Base-by-base conservation (phyloP, 2,113 vertebrate species). In the Damaliscus lunatus region DNA sequence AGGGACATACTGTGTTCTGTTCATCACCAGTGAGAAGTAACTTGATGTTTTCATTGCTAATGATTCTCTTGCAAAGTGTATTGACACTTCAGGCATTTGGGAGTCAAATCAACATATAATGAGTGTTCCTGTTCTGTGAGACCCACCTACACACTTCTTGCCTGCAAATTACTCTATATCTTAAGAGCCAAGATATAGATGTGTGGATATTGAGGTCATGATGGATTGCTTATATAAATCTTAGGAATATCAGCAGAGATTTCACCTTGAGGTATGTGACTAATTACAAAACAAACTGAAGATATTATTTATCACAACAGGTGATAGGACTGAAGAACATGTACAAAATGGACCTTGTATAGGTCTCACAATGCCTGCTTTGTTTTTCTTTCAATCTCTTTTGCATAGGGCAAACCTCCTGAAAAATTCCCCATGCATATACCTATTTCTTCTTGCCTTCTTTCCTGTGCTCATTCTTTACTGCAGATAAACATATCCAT, bases 21-120 rank as follows among this genome's bases (percentile, higher is more conserved):
- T 97, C 53, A 57, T 90, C 80, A 90, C n/a, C 46, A 40, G 78
- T 64, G 62, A 95, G 90, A 96, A 95, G 74, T 60, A 90, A 88
- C 57, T 87, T 97, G 90, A 93, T 64, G 64, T 96, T 97, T 97
- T 94, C 71, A 48, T 94, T 88, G 86, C 64, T 94, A 96, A 94
- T 86, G 94, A 85, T 40, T 93, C 36, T 71, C 57, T 88, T 50
- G 25, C 71, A 81, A 89, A 85, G 64, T 94, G 21, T 93, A 81
- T 93, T 96, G 94, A 92, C 59, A 90, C 48, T 85, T 95, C 14
- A 88, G 78, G 94, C 52, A 59, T 46, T 96, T 93, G 84, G 62
- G 31, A 98, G 87, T 14, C n/a, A 95, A 93, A 96, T 96, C 53
- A 77, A 71, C 94, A 97, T 71, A 93, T 94, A 96, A 89, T 29